A percentile compares a stretch with the other conserved stretches of the same genome.
These are phyloP conservation scores for Andinoacara biseriatus DNA, from an alignment of 2,113 vertebrate species.

Conservation along the genomic window DNA sequence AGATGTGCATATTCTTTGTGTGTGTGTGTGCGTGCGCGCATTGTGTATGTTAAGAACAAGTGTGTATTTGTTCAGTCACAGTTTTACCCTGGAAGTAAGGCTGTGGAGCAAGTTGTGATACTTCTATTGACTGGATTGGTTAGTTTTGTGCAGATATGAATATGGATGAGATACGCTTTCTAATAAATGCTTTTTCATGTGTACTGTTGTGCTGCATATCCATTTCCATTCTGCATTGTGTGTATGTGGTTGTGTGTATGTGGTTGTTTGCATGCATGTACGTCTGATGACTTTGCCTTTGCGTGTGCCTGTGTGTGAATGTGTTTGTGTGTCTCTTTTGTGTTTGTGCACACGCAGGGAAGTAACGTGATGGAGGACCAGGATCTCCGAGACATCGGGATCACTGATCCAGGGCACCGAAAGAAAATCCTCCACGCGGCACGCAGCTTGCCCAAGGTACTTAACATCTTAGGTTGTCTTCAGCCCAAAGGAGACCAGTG, in stretches of 20 bases:
- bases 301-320: slow-evolving; percentile 51
- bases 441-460: slow-evolving; percentile 92
- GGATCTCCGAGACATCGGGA: slow-evolving; percentile 94
- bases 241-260: slow-evolving; percentile 22
- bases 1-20: slow-evolving; percentile 49
- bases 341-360: slow-evolving; percentile 80
- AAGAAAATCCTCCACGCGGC: slow-evolving; percentile 94
- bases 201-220: not conserved
- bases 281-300: slow-evolving; percentile 5
- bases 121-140: slow-evolving; percentile 16
- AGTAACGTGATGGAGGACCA: slow-evolving; percentile 98
- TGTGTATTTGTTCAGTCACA: slow-evolving; percentile 19
- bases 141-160: slow-evolving; percentile 18
- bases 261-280: not conserved
- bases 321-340: slow-evolving; percentile 51
- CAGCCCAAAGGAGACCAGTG: not conserved
- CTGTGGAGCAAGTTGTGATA: slow-evolving; percentile 10
- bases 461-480: slow-evolving; percentile 18
- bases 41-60: slow-evolving; percentile 5
- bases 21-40: not conserved
- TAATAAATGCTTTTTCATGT: not conserved
- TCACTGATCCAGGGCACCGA: slow-evolving; percentile 91
- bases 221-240: slow-evolving; percentile 9
- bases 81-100: slow-evolving; percentile 6
- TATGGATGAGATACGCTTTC: not conserved